Evolutionary conservation across 2,113 vertebrate genomes (phyloP).

Genomic region (Argyrosomus japonicus): DNA sequence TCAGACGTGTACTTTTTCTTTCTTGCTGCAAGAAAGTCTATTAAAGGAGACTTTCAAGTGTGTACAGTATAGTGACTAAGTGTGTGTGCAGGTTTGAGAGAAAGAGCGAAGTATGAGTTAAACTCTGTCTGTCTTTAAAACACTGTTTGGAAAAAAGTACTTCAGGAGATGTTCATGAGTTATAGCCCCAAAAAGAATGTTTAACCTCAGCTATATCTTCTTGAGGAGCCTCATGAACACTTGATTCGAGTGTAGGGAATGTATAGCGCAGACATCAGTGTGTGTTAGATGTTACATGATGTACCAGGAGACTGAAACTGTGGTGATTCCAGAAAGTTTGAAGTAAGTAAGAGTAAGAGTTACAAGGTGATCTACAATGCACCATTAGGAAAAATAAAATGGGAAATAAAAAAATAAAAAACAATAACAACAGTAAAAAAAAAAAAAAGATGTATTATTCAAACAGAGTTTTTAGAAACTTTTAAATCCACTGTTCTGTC

Average conservation of each 20-base stretch:
- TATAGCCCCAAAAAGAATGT: background rate
- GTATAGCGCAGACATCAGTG: background rate
- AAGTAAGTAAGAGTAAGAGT: no score
- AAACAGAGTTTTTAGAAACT: no score
- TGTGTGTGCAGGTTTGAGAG: background rate
- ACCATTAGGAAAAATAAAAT: no score
- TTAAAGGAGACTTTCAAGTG: background rate
- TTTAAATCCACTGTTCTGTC: no score
- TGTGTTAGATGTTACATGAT: background rate
- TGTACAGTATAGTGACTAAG: no score
- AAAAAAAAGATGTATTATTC: no score
- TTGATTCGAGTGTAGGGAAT: slow-evolving; percentile 23
- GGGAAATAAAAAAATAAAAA: no score
- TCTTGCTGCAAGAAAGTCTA: background rate
- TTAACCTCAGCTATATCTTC: slow-evolving; percentile 2
- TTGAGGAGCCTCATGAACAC: background rate
- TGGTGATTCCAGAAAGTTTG: background rate
- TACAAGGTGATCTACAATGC: no score
- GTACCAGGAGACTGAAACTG: background rate
- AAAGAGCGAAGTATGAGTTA: background rate
- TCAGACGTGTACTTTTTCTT: background rate
- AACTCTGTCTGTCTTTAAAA: background rate
- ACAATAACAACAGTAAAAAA: no score
- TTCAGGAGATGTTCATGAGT: background rate
- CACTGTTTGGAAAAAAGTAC: slow-evolving; percentile 5